Conservation (phyloP, 1,140 invertebrate genomes). For the Amphibalanus amphitrite region DNA sequence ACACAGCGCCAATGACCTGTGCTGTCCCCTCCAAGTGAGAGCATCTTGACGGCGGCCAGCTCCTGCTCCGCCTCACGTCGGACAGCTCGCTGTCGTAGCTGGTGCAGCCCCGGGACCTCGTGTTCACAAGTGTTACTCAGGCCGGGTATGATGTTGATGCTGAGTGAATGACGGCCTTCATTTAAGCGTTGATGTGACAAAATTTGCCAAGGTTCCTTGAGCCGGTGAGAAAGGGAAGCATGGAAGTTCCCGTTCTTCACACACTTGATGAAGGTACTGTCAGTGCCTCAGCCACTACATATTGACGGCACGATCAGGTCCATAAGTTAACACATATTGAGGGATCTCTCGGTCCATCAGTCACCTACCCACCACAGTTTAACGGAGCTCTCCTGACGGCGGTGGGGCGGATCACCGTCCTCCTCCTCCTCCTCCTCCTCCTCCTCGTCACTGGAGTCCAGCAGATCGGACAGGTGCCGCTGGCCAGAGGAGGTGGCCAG, state of each 20-base stretch:
- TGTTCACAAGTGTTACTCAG: constrained; percentile 51
- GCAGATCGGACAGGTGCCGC: constrained; percentile 28
- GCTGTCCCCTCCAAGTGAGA: constrained; percentile 58
- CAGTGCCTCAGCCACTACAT: too few species aligned
- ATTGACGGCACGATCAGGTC: too few species aligned
- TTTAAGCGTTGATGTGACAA: too few species aligned
- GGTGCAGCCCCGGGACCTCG: constrained; percentile 20
- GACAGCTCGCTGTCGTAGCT: background rate
- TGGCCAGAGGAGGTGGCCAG: constrained; percentile 67
- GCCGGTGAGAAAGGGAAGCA: constrained; percentile 26
- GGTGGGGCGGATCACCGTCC: background rate
- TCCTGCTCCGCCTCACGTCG: constrained; percentile 48
- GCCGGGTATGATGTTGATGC: constrained; percentile 54
- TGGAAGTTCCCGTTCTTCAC: too few species aligned
- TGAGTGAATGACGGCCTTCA: constrained; percentile 45
- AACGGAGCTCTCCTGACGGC: constrained; percentile 8
- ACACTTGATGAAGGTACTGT: too few species aligned
- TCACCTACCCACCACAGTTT: constrained; percentile 15
- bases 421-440: too few species aligned
- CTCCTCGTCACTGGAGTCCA: background rate
- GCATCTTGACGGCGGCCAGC: constrained; percentile 47
- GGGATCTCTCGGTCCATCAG: too few species aligned
- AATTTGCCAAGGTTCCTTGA: constrained; percentile 39
- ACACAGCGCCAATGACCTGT: constrained; percentile 18
- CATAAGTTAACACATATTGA: too few species aligned